Evolutionary conservation across 1,140 invertebrate species (phyloP), one percentile per base, ranked within the genome.

Genomic region (Parasteatoda tepidariorum): DNA sequence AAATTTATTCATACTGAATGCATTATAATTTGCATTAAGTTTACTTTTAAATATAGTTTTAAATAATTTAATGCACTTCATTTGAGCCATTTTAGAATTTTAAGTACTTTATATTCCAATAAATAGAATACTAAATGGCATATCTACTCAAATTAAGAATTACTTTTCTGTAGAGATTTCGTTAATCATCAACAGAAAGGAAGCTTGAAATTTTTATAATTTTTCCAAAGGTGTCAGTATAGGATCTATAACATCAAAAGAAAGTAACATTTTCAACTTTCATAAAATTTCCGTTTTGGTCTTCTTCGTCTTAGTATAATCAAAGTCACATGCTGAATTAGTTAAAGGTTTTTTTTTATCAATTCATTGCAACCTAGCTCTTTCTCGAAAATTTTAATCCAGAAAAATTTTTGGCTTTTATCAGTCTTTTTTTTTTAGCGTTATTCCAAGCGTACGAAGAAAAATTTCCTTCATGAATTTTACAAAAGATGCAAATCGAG

Each of bases 381-480:
- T 9, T 61, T 61, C 41, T 15, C n/a, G 54, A 30, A 33, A 66
- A 64, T 78, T 78, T 78, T 78, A 78, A 78, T 78, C 59, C 74
- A 2, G 13, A 31, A 66, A 41, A 78, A 62, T 64, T 62, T 78
- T 66, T 34, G 62, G 26, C 38, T n/a, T 24, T 15, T 31, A 64
- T 78, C 28, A 38, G 66, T 78, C 41, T 55, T 30, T 22, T 18
- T 66, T n/a, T n/a, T 61, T 13, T 11, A 30, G 11, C 22, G 13
- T 13, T 48, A 48, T 13, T 59, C n/a, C 57, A n/a, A 7, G 33
- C 61, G 57, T 61, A 61, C 55, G 41, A 57, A 31, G 71, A 38
- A 15, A 74, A 74, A 13, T 31, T 66, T 66, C 54, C 61, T 66
- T 78, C 74, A 78, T 78, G 74, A 78, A 78, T 78, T 76, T 64